These are phyloP conservation scores for Bicyclus anynana DNA, from an alignment of 1,140 invertebrate genomes.

Conservation along the genomic window DNA sequence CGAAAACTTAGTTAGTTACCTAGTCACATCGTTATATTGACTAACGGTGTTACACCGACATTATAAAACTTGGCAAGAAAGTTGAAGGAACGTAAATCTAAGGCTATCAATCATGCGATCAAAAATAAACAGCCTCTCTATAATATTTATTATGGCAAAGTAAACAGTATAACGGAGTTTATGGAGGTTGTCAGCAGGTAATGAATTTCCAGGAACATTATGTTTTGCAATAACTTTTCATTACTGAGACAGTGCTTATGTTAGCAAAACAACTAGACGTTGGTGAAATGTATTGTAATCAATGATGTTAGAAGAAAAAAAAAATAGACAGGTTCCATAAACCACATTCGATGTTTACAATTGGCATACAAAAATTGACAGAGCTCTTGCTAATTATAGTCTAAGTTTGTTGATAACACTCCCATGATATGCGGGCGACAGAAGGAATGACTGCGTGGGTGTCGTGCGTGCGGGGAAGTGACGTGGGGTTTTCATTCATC, in stretches of 20 bases:
- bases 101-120: conserved; percentile 35
- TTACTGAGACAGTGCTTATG: neutral
- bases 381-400: too few relatives aligned
- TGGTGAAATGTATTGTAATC: too few relatives aligned
- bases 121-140: conserved; percentile 11
- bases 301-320: too few relatives aligned
- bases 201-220: conserved; percentile 8
- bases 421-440: too few relatives aligned
- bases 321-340: too few relatives aligned
- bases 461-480: too few relatives aligned
- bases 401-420: too few relatives aligned
- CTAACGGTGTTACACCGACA: conserved; percentile 5
- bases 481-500: too few relatives aligned
- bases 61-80: conserved; percentile 22
- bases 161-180: neutral
- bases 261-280: neutral
- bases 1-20: neutral
- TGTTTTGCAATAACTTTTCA: conserved; percentile 5
- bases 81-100: conserved; percentile 20
- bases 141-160: conserved; percentile 6
- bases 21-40: conserved; percentile 9
- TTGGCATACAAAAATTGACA: too few relatives aligned
- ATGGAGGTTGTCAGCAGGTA: conserved; percentile 6
- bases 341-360: too few relatives aligned
- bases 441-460: too few relatives aligned